A percentile compares a stretch with the other conserved stretches of the same genome.
Conservation (phyloP, 2,113 vertebrate species). For the Sapayoa aenigma region DNA sequence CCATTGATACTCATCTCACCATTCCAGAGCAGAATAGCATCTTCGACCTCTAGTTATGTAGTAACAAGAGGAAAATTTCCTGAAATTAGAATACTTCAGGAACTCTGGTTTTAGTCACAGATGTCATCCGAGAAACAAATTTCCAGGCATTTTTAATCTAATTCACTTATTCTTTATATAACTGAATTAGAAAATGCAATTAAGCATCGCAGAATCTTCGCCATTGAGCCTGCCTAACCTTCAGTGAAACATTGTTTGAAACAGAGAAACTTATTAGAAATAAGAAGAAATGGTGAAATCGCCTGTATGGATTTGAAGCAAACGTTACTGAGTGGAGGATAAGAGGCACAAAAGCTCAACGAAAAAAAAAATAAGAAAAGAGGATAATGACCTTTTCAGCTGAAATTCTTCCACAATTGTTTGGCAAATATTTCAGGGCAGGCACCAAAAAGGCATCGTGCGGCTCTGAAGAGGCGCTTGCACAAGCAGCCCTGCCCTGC, state of each 20-base stretch:
- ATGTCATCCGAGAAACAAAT: conserved; percentile 80
- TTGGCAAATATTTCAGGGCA: not conserved
- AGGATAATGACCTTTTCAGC: not conserved
- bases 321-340: not conserved
- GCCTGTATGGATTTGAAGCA: not conserved
- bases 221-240: conserved; percentile 39
- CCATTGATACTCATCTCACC: conserved; percentile 14
- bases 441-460: not conserved
- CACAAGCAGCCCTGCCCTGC: not conserved
- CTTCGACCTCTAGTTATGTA: conserved; percentile 63
- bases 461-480: not conserved
- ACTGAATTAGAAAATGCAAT: conserved; percentile 78
- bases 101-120: conserved; percentile 81
- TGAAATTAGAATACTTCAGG: conserved; percentile 80
- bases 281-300: conserved; percentile 8
- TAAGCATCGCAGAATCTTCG: conserved; percentile 70
- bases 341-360: not conserved
- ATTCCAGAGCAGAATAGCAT: conserved; percentile 44
- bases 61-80: conserved; percentile 78
- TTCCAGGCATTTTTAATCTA: conserved; percentile 81
- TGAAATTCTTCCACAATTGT: not conserved
- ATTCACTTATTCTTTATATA: conserved; percentile 81
- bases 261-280: conserved; percentile 36
- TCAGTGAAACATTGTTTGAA: conserved; percentile 40
- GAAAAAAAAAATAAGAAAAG: fast-evolving